A percentile compares a stretch with the other conserved stretches of the same genome.
phyloP scores from a whole-genome alignment of 2,113 vertebrate species.

The Tylochromis polylepis region DNA sequence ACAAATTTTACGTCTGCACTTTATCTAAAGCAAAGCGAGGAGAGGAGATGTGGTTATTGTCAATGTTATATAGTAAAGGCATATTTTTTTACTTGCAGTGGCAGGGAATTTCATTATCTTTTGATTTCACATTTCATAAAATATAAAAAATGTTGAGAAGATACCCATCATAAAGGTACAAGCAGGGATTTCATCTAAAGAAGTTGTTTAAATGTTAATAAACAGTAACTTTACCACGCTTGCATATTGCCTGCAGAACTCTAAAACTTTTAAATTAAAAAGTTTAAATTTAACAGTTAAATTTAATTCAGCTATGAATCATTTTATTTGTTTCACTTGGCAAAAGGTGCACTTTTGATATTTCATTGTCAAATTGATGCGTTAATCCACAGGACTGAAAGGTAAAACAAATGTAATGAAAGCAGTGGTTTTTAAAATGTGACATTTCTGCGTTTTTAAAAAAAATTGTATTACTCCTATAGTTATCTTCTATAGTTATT shows the following conservation, averaged over 20 bases:
- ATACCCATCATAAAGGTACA: background rate
- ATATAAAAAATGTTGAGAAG: background rate
- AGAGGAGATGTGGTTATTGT: background rate
- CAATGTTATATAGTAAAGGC: background rate
- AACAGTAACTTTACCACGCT: no score
- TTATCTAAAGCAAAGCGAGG: background rate
- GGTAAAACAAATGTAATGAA: background rate
- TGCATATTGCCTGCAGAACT: no score
- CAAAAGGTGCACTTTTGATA: background rate
- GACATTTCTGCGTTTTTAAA: no score
- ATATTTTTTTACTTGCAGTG: background rate
- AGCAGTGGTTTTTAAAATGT: background rate
- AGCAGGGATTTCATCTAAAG: background rate
- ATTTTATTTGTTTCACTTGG: background rate
- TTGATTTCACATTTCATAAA: background rate
- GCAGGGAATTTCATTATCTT: background rate
- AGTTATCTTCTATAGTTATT: background rate
- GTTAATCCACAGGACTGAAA: background rate
- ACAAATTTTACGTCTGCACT: background rate
- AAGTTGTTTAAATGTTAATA: no score
- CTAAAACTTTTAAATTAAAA: no score
- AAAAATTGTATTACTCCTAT: no score
- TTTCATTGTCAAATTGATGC: background rate
- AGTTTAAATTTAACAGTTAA: no score
- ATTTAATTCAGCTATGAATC: background rate